Conservation (phyloP, 1,140 invertebrate species). For the Lordiphosa collinella region DNA sequence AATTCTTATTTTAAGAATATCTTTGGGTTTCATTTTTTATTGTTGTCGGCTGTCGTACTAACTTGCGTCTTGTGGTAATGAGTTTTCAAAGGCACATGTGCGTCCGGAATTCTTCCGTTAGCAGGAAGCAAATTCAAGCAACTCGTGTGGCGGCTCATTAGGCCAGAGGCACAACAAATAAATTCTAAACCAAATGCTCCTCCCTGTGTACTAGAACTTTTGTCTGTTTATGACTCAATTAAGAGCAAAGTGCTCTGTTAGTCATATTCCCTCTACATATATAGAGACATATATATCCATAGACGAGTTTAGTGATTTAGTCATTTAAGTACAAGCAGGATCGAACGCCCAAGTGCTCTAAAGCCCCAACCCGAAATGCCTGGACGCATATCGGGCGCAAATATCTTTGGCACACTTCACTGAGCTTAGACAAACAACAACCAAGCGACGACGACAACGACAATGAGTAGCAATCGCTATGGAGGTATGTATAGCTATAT, state of each 20-base stretch:
- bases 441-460: slow-evolving; percentile 23
- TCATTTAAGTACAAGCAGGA: slow-evolving; percentile 32
- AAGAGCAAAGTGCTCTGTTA: slow-evolving; percentile 44
- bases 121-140: slow-evolving; percentile 34
- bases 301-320: slow-evolving; percentile 40
- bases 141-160: slow-evolving; percentile 52
- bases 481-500: slow-evolving; percentile 39
- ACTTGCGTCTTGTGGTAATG: slow-evolving; percentile 2
- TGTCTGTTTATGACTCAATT: slow-evolving; percentile 59
- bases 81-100: slow-evolving; percentile 54
- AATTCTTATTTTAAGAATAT: no score
- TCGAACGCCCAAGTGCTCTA: slow-evolving; percentile 7
- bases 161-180: slow-evolving; percentile 23
- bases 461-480: slow-evolving; percentile 26
- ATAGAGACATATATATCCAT: background rate
- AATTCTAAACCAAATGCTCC: slow-evolving; percentile 25
- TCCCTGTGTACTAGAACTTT: slow-evolving; percentile 15
- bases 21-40: no score
- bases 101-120: slow-evolving; percentile 49
- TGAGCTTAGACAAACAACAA: slow-evolving; percentile 64
- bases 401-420: slow-evolving; percentile 71
- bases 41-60: no score
- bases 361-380: slow-evolving; percentile 45
- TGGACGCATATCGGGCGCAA: slow-evolving; percentile 61
- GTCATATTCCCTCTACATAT: slow-evolving; percentile 35